Conservation (phyloP, 1,140 invertebrate species). For the Trialeurodes vaporariorum region DNA sequence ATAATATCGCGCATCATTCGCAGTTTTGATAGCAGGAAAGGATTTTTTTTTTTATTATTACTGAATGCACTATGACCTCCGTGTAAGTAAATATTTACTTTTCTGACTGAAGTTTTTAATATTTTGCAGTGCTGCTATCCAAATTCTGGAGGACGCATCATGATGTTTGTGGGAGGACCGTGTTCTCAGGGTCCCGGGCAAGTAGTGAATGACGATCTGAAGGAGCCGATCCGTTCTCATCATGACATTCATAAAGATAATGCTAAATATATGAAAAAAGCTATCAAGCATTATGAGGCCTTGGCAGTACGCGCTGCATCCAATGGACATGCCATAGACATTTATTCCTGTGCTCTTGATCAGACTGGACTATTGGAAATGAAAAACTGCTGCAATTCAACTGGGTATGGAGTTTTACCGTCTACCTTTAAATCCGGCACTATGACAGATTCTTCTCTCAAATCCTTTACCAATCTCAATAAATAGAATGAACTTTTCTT, state of each 20-base stretch:
- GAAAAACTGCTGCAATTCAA: slow-evolving; percentile 94
- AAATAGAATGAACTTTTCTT: too few species aligned
- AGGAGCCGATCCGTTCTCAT: slow-evolving; percentile 95
- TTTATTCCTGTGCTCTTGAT: slow-evolving; percentile 96
- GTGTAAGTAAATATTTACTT: too few species aligned
- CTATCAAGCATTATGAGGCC: slow-evolving; percentile 92
- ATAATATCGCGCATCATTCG: too few species aligned
- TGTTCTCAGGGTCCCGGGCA: slow-evolving; percentile 97
- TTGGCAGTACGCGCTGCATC: slow-evolving; percentile 79
- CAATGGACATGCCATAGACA: slow-evolving; percentile 95
- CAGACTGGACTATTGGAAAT: slow-evolving; percentile 98
- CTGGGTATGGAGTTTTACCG: slow-evolving; percentile 59
- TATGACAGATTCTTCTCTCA: too few species aligned
- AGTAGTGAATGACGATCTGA: slow-evolving; percentile 97
- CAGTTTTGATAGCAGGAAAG: too few species aligned
- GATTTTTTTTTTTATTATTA: too few species aligned
- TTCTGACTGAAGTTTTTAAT: slow-evolving; percentile 6
- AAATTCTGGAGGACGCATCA: slow-evolving; percentile 91
- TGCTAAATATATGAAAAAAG: slow-evolving; percentile 98
- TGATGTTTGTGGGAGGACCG: slow-evolving; percentile 95
- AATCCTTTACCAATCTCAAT: too few species aligned
- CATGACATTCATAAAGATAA: slow-evolving; percentile 99
- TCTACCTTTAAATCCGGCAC: too few species aligned
- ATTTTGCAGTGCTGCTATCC: slow-evolving; percentile 72
- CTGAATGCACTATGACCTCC: too few species aligned